Conservation (phyloP, 2,113 vertebrate genomes). For the Stomatorhinus ivindoensis region DNA sequence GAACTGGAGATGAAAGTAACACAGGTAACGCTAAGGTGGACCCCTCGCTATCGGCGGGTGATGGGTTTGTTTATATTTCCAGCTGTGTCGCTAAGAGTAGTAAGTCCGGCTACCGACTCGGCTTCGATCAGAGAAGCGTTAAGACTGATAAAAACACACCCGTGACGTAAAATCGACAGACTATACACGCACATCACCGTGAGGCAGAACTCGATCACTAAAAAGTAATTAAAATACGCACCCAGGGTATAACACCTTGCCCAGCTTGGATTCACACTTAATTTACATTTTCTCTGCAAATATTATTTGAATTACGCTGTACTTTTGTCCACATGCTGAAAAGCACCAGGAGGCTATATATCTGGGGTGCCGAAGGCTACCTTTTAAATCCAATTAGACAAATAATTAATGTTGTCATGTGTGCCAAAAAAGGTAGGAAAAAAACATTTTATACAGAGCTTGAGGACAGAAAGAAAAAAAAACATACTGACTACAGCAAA, state of each 20-base stretch:
- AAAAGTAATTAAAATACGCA: not conserved
- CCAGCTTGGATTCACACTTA: not conserved
- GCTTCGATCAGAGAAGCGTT: not conserved
- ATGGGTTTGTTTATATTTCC: not conserved
- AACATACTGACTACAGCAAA: not conserved
- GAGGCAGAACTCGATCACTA: not conserved
- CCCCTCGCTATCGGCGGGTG: not conserved
- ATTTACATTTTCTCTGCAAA: slow-evolving; percentile 5
- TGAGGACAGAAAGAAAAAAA: not conserved
- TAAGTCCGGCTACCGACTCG: not conserved
- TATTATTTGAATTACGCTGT: not conserved
- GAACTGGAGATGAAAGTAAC: not conserved
- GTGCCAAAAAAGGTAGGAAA: not conserved
- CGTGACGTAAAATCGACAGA: not conserved
- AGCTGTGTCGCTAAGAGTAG: not conserved
- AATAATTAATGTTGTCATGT: not conserved
- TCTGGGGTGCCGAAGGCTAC: not conserved
- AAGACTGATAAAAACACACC: not conserved
- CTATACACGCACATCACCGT: not conserved
- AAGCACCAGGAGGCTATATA: not conserved
- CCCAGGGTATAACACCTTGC: not conserved
- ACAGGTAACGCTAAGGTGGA: too few species aligned
- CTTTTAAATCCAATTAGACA: slow-evolving; percentile 14
- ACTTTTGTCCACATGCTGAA: not conserved
- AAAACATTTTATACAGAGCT: slow-evolving; percentile 14